Base-by-base conservation (phyloP, 2,888 invertebrate species). In the Rosalia funebris region DNA sequence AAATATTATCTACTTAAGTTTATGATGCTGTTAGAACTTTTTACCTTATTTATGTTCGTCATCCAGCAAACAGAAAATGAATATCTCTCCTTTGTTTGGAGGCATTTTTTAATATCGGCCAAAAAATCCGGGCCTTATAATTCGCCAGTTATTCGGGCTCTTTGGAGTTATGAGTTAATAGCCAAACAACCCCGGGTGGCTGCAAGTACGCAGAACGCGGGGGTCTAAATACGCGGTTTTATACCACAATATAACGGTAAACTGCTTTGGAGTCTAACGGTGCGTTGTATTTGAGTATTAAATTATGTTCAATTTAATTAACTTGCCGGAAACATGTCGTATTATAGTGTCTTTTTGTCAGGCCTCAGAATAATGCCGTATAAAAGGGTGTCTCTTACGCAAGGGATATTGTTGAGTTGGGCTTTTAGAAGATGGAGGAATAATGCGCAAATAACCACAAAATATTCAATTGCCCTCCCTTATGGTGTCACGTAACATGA, bases 251-350 rank as follows among this genome's bases (percentile, higher is more conserved):
- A 60, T 57, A 60, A 63, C 57, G 56, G 56, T 54, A 63, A 63
- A 63, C 63, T 61, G 64, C 64, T 63, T 60, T 61, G 55, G 52
- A 57, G 57, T 60, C 57, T 57, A 60, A 59, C 60, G 57, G 61
- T 56, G 57, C 58, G 59, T 64, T 54, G 59, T 58, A 61, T 58
- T 61, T 61, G 55, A 59, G 57, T 48, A 58, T 57, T 55, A 62
- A 61, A 57, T 64, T 59, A 64, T 61, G 59, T 61, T 54, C 56
- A 56, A 64, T 64, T 64, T 64, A 64, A 64, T 64, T 64, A 59
- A 61, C 61, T 64, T 31, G 56, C 56, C 39, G 50, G 42, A 53
- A 55, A 56, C 48, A 59, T 53, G 54, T 63, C 62, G 47, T 34
- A 36, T 47, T 34, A 34, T 11, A 20, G 34, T 53, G 16, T 11